Base-by-base conservation (phyloP, 2,113 vertebrate species). In the Carassius gibelio region DNA sequence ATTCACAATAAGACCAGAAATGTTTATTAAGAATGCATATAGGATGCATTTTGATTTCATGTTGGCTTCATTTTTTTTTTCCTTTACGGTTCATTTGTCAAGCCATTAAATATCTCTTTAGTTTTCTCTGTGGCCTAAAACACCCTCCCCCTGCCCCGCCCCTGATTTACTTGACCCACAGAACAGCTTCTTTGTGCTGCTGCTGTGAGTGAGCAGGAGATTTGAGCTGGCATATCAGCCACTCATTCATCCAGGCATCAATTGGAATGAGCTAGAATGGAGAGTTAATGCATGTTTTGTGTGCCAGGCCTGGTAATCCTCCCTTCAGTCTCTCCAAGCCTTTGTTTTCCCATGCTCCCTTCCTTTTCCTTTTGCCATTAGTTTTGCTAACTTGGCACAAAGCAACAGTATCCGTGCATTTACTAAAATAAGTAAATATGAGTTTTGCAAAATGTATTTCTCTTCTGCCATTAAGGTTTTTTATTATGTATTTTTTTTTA, bases 141-240 rank as follows among this genome's bases (percentile, higher is more conserved):
- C 26, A 79, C 71, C 77, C 50, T 59, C 30, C 21, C 14, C 61
- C 50, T 17, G 30, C 26, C 26, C 26, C 26, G 26, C 26, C 26
- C 26, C 30, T 86, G 72, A 48, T 75, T 89, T 59, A 61, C 62
- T 42, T 81, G 61, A 68, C 75, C 42, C 75, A 59, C 36, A 82
- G 84, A 91, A 85, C 88, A 83, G 75, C 79, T 48, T 13, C 85
- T 89, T 91, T 90, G 85, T 88, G 81, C 62, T 8, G 81, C 62
- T 8, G 64, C 55, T 84, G 80, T 77, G 84, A 87, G 82, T 75
- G 81, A 86, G 75, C 86, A 77, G 87, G 87, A 86, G 88, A 88
- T 83, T 87, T 87, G 83, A 88, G 75, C 81, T 74, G 81, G 81
- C 80, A 50, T 88, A 84, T 91, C 86, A 87, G 83, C 87, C 87